phyloP scores from a whole-genome alignment of 2,113 vertebrate species.

The Sander vitreus region DNA sequence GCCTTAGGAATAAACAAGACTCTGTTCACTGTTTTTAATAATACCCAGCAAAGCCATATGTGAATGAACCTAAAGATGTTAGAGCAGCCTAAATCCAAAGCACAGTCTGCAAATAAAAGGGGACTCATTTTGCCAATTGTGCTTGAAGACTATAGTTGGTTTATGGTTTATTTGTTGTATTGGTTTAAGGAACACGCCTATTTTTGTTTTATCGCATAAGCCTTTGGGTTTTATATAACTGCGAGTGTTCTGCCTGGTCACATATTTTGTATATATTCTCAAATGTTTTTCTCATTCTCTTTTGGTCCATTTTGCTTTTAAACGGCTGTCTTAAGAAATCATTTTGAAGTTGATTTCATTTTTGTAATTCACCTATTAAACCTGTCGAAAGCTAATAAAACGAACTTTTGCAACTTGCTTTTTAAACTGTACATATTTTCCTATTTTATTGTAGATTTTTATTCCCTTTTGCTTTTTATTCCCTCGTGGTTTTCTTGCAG shows the following conservation, averaged over 20 bases:
- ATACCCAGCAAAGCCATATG: constrained; percentile 81
- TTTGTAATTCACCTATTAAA: constrained; percentile 57
- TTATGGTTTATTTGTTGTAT: constrained; percentile 59
- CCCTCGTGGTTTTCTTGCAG: background rate
- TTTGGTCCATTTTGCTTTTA: constrained; percentile 36
- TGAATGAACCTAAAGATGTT: constrained; percentile 70
- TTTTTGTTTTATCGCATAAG: constrained; percentile 36
- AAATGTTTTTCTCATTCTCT: constrained; percentile 14
- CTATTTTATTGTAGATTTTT: background rate
- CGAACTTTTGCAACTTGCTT: constrained; percentile 44
- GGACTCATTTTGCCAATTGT: constrained; percentile 69
- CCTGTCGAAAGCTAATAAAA: constrained; percentile 59
- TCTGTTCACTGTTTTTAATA: constrained; percentile 71
- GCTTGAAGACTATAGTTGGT: constrained; percentile 64
- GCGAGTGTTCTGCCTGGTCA: constrained; percentile 30
- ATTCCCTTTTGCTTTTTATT: background rate
- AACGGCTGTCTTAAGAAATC: constrained; percentile 4
- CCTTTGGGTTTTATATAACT: constrained; percentile 50
- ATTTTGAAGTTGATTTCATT: constrained; percentile 31
- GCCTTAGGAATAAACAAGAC: constrained; percentile 84
- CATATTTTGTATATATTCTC: constrained; percentile 23
- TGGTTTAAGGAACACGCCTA: constrained; percentile 45
- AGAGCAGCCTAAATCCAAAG: constrained; percentile 78
- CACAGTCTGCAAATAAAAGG: constrained; percentile 69
- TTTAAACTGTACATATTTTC: background rate